These are phyloP conservation scores for Seriola dumerili DNA, from an alignment of 2,113 vertebrate genomes.

Conservation along the genomic window DNA sequence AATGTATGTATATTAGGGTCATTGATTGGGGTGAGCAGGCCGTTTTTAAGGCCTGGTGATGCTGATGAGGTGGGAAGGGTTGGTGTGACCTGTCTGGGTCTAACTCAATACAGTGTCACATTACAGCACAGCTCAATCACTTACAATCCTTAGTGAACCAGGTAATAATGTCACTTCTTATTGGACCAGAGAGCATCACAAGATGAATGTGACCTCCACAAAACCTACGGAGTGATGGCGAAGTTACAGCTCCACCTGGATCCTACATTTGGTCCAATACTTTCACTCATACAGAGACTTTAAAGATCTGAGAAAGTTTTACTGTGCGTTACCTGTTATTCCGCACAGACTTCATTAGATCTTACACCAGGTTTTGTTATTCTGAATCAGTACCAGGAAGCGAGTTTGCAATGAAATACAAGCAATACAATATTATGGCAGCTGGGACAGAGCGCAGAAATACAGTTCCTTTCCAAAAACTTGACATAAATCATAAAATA, in stretches of 20 bases:
- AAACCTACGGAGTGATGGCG: conserved; percentile 4
- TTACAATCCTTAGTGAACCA: conserved; percentile 77
- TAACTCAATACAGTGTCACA: conserved; percentile 87
- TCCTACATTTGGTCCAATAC: neutral
- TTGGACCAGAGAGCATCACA: conserved; percentile 60
- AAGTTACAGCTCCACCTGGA: conserved; percentile 16
- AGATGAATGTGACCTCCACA: conserved; percentile 66
- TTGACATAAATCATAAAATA: conserved; percentile 34
- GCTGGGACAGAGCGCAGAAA: conserved; percentile 1
- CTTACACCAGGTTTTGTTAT: conserved; percentile 5
- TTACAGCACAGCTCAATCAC: conserved; percentile 84
- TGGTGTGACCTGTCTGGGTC: conserved; percentile 83
- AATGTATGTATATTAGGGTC: conserved; percentile 82
- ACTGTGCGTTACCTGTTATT: neutral
- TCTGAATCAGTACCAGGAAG: conserved; percentile 19
- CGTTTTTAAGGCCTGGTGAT: conserved; percentile 77
- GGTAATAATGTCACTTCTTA: conserved; percentile 69
- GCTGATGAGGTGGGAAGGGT: conserved; percentile 83
- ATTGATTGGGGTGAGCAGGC: conserved; percentile 80
- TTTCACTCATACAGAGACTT: neutral
- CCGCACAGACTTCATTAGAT: neutral
- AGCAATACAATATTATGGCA: neutral
- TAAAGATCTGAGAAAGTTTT: neutral
- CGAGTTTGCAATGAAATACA: neutral
- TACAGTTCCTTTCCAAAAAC: conserved; percentile 13